phyloP scores from a whole-genome alignment of 1,140 invertebrate genomes.

The Philopotamus ludificatus region DNA sequence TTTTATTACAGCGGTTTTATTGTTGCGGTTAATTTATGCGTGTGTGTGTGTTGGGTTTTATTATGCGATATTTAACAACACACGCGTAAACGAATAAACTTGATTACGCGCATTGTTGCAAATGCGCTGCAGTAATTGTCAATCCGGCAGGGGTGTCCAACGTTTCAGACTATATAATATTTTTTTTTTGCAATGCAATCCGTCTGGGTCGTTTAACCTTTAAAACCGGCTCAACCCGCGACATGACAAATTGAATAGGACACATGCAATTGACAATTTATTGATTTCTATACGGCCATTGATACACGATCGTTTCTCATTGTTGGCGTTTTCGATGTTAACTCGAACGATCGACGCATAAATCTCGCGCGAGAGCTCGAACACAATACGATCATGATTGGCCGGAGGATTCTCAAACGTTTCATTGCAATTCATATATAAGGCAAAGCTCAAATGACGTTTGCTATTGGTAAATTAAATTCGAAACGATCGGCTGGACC shows the following conservation, averaged over 20 bases:
- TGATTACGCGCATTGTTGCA: conserved; percentile 1
- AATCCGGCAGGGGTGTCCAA: not conserved
- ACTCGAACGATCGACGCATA: not conserved
- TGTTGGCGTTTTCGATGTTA: not conserved
- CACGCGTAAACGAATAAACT: not conserved
- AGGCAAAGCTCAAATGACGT: not conserved
- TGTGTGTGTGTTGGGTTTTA: conserved; percentile 7
- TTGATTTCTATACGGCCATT: not conserved
- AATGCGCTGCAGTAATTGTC: not conserved
- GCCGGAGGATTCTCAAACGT: too few species aligned
- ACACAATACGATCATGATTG: not conserved
- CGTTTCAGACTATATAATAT: not conserved
- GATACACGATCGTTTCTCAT: not conserved
- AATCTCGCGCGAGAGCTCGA: not conserved
- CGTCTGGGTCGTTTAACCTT: not conserved
- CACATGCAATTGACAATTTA: not conserved
- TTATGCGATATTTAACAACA: not conserved
- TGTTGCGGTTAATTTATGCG: not conserved
- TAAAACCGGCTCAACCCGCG: not conserved
- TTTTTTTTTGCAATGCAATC: not conserved
- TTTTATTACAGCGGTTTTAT: not conserved
- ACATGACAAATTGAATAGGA: not conserved
- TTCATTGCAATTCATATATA: not conserved
- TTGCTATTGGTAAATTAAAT: too few species aligned
- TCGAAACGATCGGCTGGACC: too few species aligned